phyloP scores from a whole-genome alignment of 2,888 invertebrate species.

The Aleiodes leptofemur region DNA sequence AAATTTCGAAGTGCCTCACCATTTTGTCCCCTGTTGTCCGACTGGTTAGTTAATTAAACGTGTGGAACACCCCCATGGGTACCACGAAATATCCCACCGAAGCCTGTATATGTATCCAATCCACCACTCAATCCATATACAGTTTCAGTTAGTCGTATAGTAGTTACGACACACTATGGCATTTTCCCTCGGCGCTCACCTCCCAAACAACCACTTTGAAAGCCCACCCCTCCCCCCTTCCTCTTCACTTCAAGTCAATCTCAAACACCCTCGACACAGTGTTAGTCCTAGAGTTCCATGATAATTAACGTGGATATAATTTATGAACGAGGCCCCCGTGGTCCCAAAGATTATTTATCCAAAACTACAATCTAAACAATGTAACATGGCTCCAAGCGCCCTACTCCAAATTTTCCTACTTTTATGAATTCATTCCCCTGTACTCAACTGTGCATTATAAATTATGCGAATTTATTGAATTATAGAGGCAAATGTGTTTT shows the following conservation, averaged over 20 bases:
- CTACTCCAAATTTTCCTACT: neutral
- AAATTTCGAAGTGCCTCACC: neutral
- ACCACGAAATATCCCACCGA: slow-evolving; percentile 22
- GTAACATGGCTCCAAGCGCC: neutral
- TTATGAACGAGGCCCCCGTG: slow-evolving; percentile 59
- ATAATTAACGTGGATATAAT: slow-evolving; percentile 66
- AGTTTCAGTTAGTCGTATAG: slow-evolving; percentile 20
- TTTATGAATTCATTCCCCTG: too few species aligned
- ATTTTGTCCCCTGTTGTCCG: neutral
- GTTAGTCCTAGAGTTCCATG: slow-evolving; percentile 58
- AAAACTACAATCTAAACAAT: slow-evolving; percentile 33
- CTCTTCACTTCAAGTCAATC: slow-evolving; percentile 57
- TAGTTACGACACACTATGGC: slow-evolving; percentile 19
- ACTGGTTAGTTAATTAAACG: slow-evolving; percentile 55
- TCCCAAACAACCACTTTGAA: slow-evolving; percentile 26
- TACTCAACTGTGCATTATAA: neutral
- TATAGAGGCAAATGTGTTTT: slow-evolving; percentile 6
- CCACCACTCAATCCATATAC: slow-evolving; percentile 2
- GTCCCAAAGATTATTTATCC: slow-evolving; percentile 42
- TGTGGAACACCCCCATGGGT: slow-evolving; percentile 41
- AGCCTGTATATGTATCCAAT: slow-evolving; percentile 22
- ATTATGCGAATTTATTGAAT: slow-evolving; percentile 37
- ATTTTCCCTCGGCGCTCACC: slow-evolving; percentile 30
- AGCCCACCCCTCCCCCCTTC: slow-evolving; percentile 29
- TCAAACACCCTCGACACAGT: slow-evolving; percentile 54